Evolutionary conservation across 2,113 vertebrate genomes (phyloP).

Genomic region (Corythoichthys haematopterus): DNA sequence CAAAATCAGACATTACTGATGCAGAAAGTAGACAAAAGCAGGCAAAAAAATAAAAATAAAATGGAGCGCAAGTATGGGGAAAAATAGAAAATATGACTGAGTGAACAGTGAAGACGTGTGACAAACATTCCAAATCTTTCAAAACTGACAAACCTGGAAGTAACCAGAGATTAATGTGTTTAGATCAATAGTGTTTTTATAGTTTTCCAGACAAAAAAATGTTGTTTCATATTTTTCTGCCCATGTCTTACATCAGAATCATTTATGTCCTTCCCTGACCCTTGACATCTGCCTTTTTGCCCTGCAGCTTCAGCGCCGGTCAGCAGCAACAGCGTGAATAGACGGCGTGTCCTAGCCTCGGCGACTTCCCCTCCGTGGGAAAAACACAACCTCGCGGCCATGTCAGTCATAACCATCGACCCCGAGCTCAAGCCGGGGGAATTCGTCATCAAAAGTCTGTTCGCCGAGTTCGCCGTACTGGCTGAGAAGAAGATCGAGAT

Average conservation of each 20-base stretch:
- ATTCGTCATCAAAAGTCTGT: constrained; percentile 99
- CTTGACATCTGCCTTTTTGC: constrained; percentile 17
- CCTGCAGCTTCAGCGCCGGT: constrained; percentile 81
- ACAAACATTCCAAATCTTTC: too few species aligned
- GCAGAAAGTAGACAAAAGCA: too few species aligned
- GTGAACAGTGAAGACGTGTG: too few species aligned
- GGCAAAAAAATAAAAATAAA: too few species aligned
- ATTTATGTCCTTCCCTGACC: constrained; percentile 29
- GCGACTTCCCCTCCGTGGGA: constrained; percentile 66
- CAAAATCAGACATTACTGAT: too few species aligned
- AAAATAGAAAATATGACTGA: too few species aligned
- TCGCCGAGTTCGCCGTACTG: constrained; percentile 95
- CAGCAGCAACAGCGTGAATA: constrained; percentile 81
- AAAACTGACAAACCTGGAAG: too few species aligned
- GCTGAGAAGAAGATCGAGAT: constrained; percentile 99
- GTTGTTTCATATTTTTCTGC: not conserved
- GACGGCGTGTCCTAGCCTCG: constrained; percentile 58
- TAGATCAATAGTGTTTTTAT: too few species aligned
- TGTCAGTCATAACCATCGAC: constrained; percentile 98
- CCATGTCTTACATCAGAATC: constrained; percentile 11
- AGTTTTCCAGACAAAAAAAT: too few species aligned
- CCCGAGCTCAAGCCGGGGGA: constrained; percentile 98
- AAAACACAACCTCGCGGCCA: constrained; percentile 71
- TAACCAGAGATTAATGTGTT: too few species aligned
- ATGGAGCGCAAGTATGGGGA: too few species aligned